A percentile compares a stretch with the other conserved stretches of the same genome.
Conservation (phyloP, 2,113 vertebrate species). For the Archilochus colubris region DNA sequence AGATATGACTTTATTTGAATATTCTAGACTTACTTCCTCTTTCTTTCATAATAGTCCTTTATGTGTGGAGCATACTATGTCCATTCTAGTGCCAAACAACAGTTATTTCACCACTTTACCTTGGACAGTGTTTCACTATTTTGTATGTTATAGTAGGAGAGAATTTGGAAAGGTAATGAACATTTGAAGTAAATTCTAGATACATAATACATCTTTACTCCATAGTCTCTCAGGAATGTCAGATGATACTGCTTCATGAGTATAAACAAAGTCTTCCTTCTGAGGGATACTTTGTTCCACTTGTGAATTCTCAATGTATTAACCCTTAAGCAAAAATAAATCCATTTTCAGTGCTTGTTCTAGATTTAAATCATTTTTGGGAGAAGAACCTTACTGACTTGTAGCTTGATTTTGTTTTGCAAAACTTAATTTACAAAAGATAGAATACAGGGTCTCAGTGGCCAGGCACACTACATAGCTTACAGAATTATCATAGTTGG, state of each 20-base stretch:
- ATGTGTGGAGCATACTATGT: not conserved
- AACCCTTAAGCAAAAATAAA: not conserved
- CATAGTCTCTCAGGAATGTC: constrained; percentile 1
- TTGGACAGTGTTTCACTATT: not conserved
- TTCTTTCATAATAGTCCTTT: not conserved
- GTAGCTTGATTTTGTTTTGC: not conserved
- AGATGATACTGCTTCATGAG: not conserved
- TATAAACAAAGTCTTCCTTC: not conserved
- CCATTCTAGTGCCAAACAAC: not conserved
- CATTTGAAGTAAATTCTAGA: not conserved
- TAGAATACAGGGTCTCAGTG: not conserved
- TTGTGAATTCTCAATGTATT: not conserved
- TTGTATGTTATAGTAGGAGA: not conserved
- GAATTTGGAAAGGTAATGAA: not conserved
- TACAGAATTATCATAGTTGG: not conserved
- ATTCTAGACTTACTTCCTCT: not conserved
- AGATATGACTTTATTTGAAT: not conserved
- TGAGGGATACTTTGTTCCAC: constrained; percentile 12
- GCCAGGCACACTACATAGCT: rapidly evolving
- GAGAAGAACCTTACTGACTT: not conserved
- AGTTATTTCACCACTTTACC: not conserved
- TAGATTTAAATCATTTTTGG: not conserved
- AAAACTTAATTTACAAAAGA: not conserved
- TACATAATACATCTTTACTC: not conserved
- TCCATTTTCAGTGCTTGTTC: not conserved